Conservation (phyloP, 2,797 vertebrate species). For the Sarcophilus harrisii region DNA sequence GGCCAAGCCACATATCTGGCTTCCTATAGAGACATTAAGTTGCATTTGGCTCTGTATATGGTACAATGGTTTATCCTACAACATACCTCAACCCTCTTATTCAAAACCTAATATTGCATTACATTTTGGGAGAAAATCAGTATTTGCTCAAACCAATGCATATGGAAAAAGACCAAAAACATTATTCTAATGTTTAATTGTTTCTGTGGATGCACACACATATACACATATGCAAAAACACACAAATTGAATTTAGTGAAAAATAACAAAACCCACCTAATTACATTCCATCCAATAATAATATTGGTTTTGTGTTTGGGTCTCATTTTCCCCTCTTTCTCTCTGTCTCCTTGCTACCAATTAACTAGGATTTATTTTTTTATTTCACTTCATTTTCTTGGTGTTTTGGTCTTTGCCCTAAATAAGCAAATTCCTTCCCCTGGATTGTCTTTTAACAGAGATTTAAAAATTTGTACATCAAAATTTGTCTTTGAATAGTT, state of each 20-base stretch:
- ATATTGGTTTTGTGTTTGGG: not conserved
- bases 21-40: not conserved
- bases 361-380: constrained; percentile 25
- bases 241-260: not conserved
- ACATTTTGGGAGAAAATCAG: constrained; percentile 3
- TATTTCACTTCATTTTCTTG: constrained; percentile 16
- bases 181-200: constrained; percentile 1
- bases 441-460: constrained; percentile 17
- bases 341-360: constrained; percentile 6
- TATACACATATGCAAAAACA: not conserved
- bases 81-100: not conserved
- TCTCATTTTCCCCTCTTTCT: not conserved
- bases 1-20: not conserved
- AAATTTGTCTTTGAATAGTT: constrained; percentile 18
- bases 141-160: constrained; percentile 28
- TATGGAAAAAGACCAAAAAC: constrained; percentile 15
- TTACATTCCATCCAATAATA: constrained; percentile 9
- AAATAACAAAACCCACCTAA: not conserved
- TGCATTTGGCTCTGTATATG: not conserved
- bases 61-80: not conserved
- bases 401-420: constrained; percentile 21
- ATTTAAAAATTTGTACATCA: not conserved
- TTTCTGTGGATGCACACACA: not conserved
- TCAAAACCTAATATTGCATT: not conserved
- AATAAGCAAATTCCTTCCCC: constrained; percentile 32